Base-by-base conservation (phyloP, 2,113 vertebrate species). In the Anarrhichthys ocellatus region DNA sequence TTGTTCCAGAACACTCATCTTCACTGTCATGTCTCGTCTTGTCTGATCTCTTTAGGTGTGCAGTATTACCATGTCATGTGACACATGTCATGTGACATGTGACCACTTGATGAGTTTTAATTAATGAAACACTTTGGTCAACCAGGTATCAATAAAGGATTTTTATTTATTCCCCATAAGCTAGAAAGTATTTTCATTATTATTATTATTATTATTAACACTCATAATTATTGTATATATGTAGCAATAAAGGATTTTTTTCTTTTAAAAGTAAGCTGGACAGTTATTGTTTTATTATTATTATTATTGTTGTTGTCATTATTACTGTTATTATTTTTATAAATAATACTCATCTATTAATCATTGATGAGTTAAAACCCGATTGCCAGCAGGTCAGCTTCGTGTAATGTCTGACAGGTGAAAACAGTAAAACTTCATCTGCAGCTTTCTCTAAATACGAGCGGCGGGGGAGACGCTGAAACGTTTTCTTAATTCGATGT, bases 401-500 rank as follows among this genome's bases (percentile, higher is more conserved):
- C 0, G 40, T 42, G 9, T 50, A 50, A 50, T 18, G 18, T 50
- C 34, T 59, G 14, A 15, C 32, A 70, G 68, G 29, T 72, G 69
- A 58, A 72, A 58, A 58, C 56, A 58, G 24, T 58, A 13, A 58
- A 40, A 56, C 44, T 32, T 72, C 29, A n/a, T 70, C 32, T 54
- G 18, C 46, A 69, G 44, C 29, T 24, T 54, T n/a, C 15, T 24
- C 34, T n/a, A 24, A 36, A 17, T 4, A 44, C 24, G 11, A 15
- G 15, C 71, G 2, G 22, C 24, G 1, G 24, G 27, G 29, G 65
- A 72, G 68, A 72, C 2, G 34, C 66, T 22, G 56, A 32, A 29
- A 42, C 5, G 20, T 36, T 46, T 34, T 40, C 42, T 50, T 40
- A 20, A 67, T 61, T 64, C 0, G 50, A 59, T 59, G 56, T 59